These are phyloP conservation scores for Buceros bicornis DNA, from an alignment of 2,797 vertebrate species.

Conservation along the genomic window DNA sequence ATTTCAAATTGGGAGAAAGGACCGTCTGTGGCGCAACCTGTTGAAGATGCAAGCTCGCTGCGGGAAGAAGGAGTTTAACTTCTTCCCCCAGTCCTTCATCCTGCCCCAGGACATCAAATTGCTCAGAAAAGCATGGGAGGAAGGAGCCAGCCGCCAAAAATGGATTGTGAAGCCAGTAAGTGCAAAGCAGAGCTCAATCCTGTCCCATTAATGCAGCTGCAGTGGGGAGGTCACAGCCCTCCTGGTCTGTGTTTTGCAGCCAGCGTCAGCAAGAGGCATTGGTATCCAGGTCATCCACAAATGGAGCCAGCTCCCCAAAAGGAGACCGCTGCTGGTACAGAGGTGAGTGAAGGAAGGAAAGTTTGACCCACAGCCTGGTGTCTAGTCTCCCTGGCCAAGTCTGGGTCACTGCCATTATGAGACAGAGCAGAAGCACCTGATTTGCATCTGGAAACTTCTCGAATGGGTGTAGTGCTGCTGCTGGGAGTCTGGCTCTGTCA, in stretches of 20 bases:
- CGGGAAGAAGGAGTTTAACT: conserved; percentile 93
- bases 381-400: neutral
- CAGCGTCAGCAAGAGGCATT: conserved; percentile 94
- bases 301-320: conserved; percentile 97
- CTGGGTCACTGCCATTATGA: neutral
- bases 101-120: conserved; percentile 95
- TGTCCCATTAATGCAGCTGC: neutral
- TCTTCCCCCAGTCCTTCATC: conserved; percentile 94
- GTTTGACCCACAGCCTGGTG: neutral
- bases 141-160: conserved; percentile 87
- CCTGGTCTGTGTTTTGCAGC: conserved; percentile 79
- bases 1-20: conserved; percentile 98
- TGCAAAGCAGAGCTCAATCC: neutral
- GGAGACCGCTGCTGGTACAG: conserved; percentile 93
- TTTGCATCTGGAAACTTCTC: neutral
- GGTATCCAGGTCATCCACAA: conserved; percentile 98
- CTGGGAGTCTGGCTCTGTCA: neutral
- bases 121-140: conserved; percentile 93
- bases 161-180: conserved; percentile 98
- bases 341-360: conserved; percentile 77
- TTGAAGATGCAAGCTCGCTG: conserved; percentile 93
- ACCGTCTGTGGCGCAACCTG: conserved; percentile 95
- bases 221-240: neutral
- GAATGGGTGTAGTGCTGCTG: neutral
- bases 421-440: neutral